Conservation (phyloP, 2,888 invertebrate species). For the Harpagoxenus sublaevis region DNA sequence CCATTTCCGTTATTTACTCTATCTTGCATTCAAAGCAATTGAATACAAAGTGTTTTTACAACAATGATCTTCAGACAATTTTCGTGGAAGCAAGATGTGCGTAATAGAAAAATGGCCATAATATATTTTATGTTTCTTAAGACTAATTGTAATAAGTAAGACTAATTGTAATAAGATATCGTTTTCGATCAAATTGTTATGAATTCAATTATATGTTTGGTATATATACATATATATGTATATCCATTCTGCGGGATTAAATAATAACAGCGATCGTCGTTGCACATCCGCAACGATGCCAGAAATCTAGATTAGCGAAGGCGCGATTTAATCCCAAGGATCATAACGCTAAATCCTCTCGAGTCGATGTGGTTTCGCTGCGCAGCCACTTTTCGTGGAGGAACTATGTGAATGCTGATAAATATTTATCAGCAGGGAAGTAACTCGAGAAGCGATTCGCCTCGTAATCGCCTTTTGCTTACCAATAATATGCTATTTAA, state of each 20-base stretch:
- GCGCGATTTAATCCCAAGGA: constrained; percentile 40
- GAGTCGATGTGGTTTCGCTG: constrained; percentile 25
- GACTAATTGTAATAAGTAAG: too few species aligned
- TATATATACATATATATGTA: too few species aligned
- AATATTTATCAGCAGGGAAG: constrained; percentile 41
- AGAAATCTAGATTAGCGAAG: constrained; percentile 27
- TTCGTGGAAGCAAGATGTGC: background rate
- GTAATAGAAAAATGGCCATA: background rate
- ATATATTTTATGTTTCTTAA: background rate
- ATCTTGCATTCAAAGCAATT: background rate
- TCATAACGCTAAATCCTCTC: constrained; percentile 33
- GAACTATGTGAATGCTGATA: constrained; percentile 23
- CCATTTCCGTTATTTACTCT: background rate
- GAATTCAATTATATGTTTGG: too few species aligned
- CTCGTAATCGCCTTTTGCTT: constrained; percentile 28
- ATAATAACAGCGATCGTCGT: background rate
- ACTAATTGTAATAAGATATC: too few species aligned
- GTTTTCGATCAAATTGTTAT: too few species aligned
- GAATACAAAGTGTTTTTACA: background rate
- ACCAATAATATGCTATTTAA: constrained; percentile 15
- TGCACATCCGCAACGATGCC: background rate
- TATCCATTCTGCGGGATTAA: background rate
- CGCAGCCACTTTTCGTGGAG: constrained; percentile 24
- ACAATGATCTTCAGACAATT: background rate
- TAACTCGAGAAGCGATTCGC: constrained; percentile 24